Evolutionary conservation across 2,888 invertebrate species (phyloP).

Genomic region (Globia sparganii): DNA sequence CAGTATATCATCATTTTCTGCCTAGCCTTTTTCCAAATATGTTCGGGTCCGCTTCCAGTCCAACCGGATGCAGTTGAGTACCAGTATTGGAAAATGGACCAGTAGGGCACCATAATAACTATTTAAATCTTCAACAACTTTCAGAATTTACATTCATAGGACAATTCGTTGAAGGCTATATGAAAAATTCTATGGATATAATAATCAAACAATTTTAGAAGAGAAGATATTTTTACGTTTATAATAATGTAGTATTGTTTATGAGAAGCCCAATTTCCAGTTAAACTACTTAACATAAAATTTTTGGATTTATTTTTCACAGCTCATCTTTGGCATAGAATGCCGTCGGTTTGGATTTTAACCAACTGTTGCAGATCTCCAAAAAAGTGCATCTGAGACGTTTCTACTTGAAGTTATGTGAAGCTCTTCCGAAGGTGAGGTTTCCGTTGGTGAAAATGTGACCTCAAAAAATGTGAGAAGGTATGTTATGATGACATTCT

Average conservation of each 20-base stretch:
- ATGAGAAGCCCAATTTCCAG: not conserved
- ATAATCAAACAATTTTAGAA: not conserved
- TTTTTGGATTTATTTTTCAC: not conserved
- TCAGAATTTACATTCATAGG: not conserved
- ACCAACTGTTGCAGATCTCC: not conserved
- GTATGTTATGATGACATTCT: constrained; percentile 9
- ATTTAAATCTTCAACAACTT: not conserved
- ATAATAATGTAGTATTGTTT: too few species aligned
- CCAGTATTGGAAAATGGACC: not conserved
- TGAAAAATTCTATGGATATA: not conserved
- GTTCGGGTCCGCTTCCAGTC: not conserved
- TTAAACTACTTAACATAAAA: not conserved
- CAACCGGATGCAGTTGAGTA: not conserved
- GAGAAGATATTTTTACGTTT: not conserved
- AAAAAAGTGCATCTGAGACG: constrained; percentile 1
- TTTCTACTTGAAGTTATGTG: constrained; percentile 48
- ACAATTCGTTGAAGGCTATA: not conserved
- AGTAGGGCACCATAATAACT: not conserved
- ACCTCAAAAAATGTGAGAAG: constrained; percentile 34
- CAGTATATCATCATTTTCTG: constrained; percentile 9
- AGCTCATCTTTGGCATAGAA: not conserved
- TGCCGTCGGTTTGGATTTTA: not conserved
- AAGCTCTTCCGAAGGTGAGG: constrained; percentile 54
- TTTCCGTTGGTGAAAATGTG: constrained; percentile 49
- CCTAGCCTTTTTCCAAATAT: not conserved